A percentile compares a stretch with the other conserved stretches of the same genome.
Evolutionary conservation across 2,797 vertebrate genomes (phyloP).

Genomic region (Xenentodon cancila): DNA sequence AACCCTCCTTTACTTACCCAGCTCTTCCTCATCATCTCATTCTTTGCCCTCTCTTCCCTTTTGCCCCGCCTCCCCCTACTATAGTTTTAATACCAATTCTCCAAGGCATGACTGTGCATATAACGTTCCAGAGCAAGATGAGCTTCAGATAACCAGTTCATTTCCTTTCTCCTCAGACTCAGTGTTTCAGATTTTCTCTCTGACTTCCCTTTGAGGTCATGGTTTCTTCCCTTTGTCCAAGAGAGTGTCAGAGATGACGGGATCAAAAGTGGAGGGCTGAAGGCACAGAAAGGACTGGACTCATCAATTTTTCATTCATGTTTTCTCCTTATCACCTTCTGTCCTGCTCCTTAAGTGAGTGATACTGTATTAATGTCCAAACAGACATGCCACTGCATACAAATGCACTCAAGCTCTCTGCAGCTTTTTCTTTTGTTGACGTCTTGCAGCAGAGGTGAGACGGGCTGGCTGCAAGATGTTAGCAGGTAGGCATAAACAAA

Average conservation of each 20-base stretch:
- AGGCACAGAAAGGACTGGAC: conserved; percentile 54
- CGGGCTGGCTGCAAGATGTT: conserved; percentile 39
- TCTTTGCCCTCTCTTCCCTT: conserved; percentile 16
- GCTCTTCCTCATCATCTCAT: conserved; percentile 19
- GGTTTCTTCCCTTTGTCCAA: conserved; percentile 57
- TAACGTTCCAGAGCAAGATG: conserved; percentile 54
- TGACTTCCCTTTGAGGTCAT: conserved; percentile 70
- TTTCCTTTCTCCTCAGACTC: conserved; percentile 51
- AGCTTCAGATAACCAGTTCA: conserved; percentile 64
- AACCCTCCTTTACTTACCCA: conserved; percentile 30
- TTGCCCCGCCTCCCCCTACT: conserved; percentile 30
- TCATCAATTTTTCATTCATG: conserved; percentile 31
- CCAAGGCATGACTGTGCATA: conserved; percentile 66
- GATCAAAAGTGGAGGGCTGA: conserved; percentile 64
- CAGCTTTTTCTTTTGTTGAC: conserved; percentile 24
- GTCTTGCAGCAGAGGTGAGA: conserved; percentile 35
- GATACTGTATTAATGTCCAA: conserved; percentile 23
- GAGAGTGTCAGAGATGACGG: conserved; percentile 57
- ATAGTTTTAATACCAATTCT: conserved; percentile 61
- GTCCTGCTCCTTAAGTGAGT: not conserved
- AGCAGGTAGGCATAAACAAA: conserved; percentile 40
- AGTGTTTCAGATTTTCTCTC: conserved; percentile 48
- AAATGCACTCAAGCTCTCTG: conserved; percentile 24
- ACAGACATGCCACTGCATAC: conserved; percentile 32
- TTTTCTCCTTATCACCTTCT: not conserved